Evolutionary conservation across 2,797 vertebrate species (phyloP).

Genomic region (Decapterus maruadsi): DNA sequence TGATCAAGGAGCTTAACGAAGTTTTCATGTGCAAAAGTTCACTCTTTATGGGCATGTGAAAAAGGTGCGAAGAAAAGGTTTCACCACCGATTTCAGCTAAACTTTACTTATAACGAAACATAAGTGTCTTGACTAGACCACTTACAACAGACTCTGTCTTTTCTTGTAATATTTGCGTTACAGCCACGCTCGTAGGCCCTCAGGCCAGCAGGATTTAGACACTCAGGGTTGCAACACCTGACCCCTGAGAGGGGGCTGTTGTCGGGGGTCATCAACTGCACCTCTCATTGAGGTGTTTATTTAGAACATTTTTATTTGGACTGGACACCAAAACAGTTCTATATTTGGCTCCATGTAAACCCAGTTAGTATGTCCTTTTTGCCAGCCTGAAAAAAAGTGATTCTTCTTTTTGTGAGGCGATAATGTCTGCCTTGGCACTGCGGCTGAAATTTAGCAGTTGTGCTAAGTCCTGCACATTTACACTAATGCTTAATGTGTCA

Average conservation of each 20-base stretch:
- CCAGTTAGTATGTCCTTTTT: too few species aligned
- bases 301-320: too few species aligned
- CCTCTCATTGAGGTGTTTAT: too few species aligned
- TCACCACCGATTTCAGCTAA: constrained; percentile 31
- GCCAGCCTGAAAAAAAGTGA: too few species aligned
- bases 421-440: too few species aligned
- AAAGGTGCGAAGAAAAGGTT: constrained; percentile 54
- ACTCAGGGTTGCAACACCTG: constrained; percentile 20
- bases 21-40: constrained; percentile 71
- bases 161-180: background rate
- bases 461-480: too few species aligned
- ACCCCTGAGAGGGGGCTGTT: background rate
- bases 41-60: constrained; percentile 55
- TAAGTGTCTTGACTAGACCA: background rate
- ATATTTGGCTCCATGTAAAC: too few species aligned
- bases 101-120: constrained; percentile 24
- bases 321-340: too few species aligned
- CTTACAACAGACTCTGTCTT: background rate
- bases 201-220: background rate
- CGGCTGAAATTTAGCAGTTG: too few species aligned
- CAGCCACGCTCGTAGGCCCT: background rate
- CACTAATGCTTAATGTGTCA: too few species aligned
- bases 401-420: too few species aligned
- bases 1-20: constrained; percentile 82
- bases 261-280: constrained; percentile 8